Conservation (phyloP, 2,113 vertebrate genomes). For the Cephalopterus ornatus region DNA sequence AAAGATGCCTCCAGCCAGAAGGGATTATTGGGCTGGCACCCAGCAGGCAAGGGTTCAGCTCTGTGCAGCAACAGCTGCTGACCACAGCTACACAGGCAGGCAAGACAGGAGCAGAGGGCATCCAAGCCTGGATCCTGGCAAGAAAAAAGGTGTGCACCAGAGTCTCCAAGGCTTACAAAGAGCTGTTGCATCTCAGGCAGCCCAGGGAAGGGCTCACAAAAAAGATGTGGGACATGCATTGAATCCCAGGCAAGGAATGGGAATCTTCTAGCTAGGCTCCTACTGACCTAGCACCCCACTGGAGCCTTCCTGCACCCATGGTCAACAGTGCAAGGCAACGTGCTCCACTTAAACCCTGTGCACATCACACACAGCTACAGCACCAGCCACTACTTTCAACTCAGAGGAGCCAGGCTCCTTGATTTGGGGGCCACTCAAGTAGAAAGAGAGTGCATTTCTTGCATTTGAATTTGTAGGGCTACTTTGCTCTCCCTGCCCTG, state of each 20-base stretch:
- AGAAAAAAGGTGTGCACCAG: accelerated
- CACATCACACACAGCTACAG: neutral
- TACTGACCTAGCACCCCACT: neutral
- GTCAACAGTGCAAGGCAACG: accelerated
- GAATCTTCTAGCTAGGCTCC: neutral
- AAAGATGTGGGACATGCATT: neutral
- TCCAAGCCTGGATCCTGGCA: neutral
- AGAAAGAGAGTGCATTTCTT: neutral
- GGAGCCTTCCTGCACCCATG: neutral
- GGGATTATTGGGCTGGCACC: neutral
- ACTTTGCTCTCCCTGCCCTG: neutral
- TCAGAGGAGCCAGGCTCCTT: neutral
- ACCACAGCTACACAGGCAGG: neutral
- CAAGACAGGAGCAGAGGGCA: neutral
- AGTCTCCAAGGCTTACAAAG: neutral
- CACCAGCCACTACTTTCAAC: neutral
- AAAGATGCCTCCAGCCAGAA: neutral
- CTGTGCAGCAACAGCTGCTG: neutral
- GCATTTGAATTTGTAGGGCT: neutral
- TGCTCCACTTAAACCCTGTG: neutral
- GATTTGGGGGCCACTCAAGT: neutral
- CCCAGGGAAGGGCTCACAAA: neutral
- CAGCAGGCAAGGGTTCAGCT: neutral
- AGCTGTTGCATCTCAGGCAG: neutral
- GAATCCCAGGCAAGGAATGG: neutral